These are phyloP conservation scores for Dendrocincla fuliginosa DNA, from an alignment of 2,797 vertebrate genomes.

Conservation along the genomic window DNA sequence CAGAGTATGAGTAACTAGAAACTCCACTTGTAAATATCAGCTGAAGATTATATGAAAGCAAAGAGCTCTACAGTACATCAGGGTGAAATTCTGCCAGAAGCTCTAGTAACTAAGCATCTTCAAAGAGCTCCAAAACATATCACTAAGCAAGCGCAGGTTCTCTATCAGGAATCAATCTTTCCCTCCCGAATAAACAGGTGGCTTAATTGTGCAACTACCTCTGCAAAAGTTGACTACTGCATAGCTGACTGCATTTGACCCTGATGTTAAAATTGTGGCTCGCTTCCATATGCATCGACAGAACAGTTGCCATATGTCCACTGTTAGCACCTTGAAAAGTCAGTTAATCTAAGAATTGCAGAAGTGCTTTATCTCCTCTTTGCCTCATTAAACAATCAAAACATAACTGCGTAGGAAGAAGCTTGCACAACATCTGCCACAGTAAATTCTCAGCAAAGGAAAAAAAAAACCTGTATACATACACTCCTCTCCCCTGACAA, in stretches of 20 bases:
- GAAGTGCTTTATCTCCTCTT: slow-evolving; percentile 58
- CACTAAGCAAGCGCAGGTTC: slow-evolving; percentile 30
- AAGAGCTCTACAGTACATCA: background rate
- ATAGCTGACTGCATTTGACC: slow-evolving; percentile 66
- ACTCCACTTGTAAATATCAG: background rate
- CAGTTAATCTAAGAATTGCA: slow-evolving; percentile 61
- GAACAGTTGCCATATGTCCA: slow-evolving; percentile 58
- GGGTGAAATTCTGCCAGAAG: slow-evolving; percentile 37
- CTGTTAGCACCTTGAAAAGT: slow-evolving; percentile 54
- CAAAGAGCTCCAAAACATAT: slow-evolving; percentile 56
- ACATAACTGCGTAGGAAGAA: slow-evolving; percentile 52
- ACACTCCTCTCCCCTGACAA: background rate
- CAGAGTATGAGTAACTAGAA: background rate
- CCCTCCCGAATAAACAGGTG: slow-evolving; percentile 30
- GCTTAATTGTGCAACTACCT: slow-evolving; percentile 38
- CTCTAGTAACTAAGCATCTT: slow-evolving; percentile 53
- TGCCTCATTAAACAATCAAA: slow-evolving; percentile 69
- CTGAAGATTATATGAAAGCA: background rate
- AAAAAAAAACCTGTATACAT: background rate
- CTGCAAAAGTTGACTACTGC: slow-evolving; percentile 29
- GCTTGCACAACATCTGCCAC: slow-evolving; percentile 33
- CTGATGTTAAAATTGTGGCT: slow-evolving; percentile 48
- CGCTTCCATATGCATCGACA: background rate
- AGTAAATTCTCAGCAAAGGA: background rate
- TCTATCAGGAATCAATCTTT: slow-evolving; percentile 44